These are phyloP conservation scores for Grammomys dolichurus DNA, from an alignment of 2,113 vertebrate genomes.

Conservation along the genomic window DNA sequence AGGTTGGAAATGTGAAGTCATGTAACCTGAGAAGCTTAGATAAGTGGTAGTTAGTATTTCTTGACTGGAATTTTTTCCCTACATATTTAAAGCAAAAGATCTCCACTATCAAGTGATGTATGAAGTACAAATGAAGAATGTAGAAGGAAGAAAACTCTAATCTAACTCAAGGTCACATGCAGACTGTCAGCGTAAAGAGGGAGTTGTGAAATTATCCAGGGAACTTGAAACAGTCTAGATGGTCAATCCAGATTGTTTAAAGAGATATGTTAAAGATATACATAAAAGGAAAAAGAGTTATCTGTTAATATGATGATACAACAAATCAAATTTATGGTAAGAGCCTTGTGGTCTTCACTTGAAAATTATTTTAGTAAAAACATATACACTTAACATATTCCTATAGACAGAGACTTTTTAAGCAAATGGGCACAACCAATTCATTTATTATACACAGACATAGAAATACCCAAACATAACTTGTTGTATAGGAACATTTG, in stretches of 20 bases:
- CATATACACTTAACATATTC: slow-evolving; percentile 46
- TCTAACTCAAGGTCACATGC: slow-evolving; percentile 68
- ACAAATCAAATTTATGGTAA: slow-evolving; percentile 69
- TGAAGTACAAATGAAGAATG: slow-evolving; percentile 38
- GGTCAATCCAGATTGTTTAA: slow-evolving; percentile 78
- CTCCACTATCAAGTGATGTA: slow-evolving; percentile 41
- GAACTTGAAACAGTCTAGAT: slow-evolving; percentile 80
- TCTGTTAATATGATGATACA: slow-evolving; percentile 63
- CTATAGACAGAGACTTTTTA: slow-evolving; percentile 16
- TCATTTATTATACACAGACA: slow-evolving; percentile 25
- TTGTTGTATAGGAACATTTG: background rate
- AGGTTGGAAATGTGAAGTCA: slow-evolving; percentile 44
- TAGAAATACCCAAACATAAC: slow-evolving; percentile 47
- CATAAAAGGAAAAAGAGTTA: slow-evolving; percentile 64
- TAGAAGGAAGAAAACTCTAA: slow-evolving; percentile 58
- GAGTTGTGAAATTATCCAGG: slow-evolving; percentile 74
- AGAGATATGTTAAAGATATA: slow-evolving; percentile 73
- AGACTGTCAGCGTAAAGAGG: slow-evolving; percentile 69
- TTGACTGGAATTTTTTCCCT: slow-evolving; percentile 38
- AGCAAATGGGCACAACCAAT: slow-evolving; percentile 56
- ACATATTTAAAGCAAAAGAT: slow-evolving; percentile 58
- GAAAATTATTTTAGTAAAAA: slow-evolving; percentile 65
- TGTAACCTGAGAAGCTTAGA: slow-evolving; percentile 59
- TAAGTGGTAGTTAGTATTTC: slow-evolving; percentile 63
- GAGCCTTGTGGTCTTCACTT: slow-evolving; percentile 50